Base-by-base conservation (phyloP, 2,797 vertebrate genomes). In the Sebastes diaconus region DNA sequence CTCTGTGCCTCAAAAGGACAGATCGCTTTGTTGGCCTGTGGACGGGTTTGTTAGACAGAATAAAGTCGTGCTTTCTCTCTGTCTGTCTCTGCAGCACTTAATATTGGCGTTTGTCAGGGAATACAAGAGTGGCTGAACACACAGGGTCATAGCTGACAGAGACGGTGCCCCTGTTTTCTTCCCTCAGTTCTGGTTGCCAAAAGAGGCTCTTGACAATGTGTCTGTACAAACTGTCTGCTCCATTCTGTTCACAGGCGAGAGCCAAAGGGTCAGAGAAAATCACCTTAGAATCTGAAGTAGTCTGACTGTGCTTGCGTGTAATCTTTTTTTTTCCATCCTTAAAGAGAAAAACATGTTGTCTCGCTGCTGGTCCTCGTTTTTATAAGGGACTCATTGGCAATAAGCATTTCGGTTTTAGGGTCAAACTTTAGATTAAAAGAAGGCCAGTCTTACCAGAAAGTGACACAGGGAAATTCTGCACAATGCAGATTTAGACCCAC, bases 141-240 rank as follows among this genome's bases (percentile, higher is more conserved):
- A 64, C 70, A 82, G 83, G 90, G 89, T 90, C 90, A 89, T 4
- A 46, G 82, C 80, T 75, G 80, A 80, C 67, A 75, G 78, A 83
- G 71, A 80, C 52, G 2, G 52, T 22, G 64, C 5, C 69, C 65
- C 77, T 29, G 60, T 84, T 79, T 46, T n/a, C 75, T 69, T 14
- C 30, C 74, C 75, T 84, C 80, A 70, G 11, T 46, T 78, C 68
- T 77, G 18, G 59, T 72, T 80, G 42, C 81, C 50, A 71, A 75
- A 77, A 84, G 84, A 87, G 73, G 60, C 82, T 80, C 67, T 22
- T 63, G 67, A 90, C 77, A 87, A 88, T 85, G 79, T 87, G 86
- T 91, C 92, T 92, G 89, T 71, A 87, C 86, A 91, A 87, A 89
- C 84, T 83, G 87, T 90, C 91, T 91, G 86, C 84, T 88, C 66